Conservation (phyloP, 2,113 vertebrate species). For the Ornithorhynchus anatinus region DNA sequence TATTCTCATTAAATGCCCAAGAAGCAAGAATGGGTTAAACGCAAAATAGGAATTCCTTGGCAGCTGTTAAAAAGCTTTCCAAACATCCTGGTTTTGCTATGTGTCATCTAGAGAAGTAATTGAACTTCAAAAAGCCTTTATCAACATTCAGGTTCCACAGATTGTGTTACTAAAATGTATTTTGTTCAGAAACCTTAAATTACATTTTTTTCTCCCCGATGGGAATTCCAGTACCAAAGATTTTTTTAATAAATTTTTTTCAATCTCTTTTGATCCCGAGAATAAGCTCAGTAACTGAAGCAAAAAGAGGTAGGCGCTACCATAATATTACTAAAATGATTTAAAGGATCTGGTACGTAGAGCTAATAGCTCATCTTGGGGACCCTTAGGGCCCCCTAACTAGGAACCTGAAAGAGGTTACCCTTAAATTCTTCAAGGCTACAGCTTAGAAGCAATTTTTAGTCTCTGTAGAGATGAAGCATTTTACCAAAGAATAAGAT, state of each 20-base stretch:
- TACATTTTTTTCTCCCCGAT: not conserved
- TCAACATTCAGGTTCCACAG: not conserved
- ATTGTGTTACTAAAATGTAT: not conserved
- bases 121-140: not conserved
- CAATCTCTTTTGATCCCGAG: not conserved
- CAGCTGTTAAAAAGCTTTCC: no score
- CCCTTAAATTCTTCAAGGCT: not conserved
- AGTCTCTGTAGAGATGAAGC: not conserved
- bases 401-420: not conserved
- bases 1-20: no score
- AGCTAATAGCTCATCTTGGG: not conserved
- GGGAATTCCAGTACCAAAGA: not conserved
- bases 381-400: not conserved
- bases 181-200: not conserved
- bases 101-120: no score
- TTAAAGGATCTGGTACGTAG: conserved; percentile 12
- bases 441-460: not conserved
- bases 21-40: no score
- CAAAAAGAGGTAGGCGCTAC: not conserved
- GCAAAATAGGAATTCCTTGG: no score
- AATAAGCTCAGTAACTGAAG: conserved; percentile 17
- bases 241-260: not conserved
- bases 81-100: no score
- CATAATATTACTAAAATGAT: not conserved
- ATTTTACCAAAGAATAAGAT: not conserved